phyloP scores from a whole-genome alignment of 2,113 vertebrate species.

The Poeciliopsis turrubarensis region DNA sequence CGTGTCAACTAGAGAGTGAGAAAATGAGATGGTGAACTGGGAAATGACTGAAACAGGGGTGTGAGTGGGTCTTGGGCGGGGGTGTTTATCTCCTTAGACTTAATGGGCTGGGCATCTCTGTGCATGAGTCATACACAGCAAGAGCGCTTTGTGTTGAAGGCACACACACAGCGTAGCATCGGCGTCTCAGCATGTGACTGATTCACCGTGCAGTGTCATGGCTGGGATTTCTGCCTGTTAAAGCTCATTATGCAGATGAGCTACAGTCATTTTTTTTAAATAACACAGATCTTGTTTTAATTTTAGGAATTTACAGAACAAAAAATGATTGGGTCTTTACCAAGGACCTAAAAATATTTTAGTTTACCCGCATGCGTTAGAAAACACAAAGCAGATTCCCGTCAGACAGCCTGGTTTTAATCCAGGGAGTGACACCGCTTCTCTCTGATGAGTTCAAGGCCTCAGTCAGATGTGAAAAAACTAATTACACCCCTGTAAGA shows the following conservation, averaged over 20 bases:
- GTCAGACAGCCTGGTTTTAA: not conserved
- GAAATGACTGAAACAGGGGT: conserved; percentile 41
- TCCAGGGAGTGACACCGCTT: not conserved
- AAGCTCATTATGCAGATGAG: conserved; percentile 57
- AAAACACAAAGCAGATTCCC: not conserved
- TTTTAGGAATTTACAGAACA: not conserved
- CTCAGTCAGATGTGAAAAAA: not conserved
- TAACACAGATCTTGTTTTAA: not conserved
- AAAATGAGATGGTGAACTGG: conserved; percentile 22
- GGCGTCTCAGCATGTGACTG: conserved; percentile 51
- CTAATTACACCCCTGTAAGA: not conserved
- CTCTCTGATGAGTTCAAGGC: not conserved
- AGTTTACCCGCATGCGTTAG: not conserved
- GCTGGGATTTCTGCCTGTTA: conserved; percentile 51
- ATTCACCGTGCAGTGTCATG: conserved; percentile 50
- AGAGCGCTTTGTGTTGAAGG: conserved; percentile 16
- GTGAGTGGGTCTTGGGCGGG: conserved; percentile 19
- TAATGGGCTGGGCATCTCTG: conserved; percentile 48
- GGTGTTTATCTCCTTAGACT: conserved; percentile 58
- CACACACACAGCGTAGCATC: conserved; percentile 13
- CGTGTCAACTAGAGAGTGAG: conserved; percentile 37
- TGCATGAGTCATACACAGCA: conserved; percentile 57
- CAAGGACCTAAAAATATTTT: not conserved
- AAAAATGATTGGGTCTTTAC: too few species aligned
- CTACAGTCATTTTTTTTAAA: not conserved